phyloP scores from a whole-genome alignment of 2,797 vertebrate genomes.

The Bucorvus abyssinicus region DNA sequence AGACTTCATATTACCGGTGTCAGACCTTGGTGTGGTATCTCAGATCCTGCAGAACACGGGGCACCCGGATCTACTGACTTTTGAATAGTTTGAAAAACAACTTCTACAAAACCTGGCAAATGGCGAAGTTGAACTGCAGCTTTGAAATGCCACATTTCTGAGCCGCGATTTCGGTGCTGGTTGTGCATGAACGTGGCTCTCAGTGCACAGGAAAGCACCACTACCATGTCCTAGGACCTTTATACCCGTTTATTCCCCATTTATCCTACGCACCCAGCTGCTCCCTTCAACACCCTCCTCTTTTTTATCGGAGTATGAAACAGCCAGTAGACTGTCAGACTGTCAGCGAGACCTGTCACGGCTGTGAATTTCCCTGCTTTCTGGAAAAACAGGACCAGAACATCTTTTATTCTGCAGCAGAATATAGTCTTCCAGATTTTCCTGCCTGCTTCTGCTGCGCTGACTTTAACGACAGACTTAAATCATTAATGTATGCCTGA shows the following conservation, averaged over 20 bases:
- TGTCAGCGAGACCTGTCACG: background rate
- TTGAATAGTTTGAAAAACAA: background rate
- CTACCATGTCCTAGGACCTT: background rate
- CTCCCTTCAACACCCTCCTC: background rate
- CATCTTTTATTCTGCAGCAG: background rate
- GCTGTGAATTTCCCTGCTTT: background rate
- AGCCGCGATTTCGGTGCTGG: background rate
- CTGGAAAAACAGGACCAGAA: background rate
- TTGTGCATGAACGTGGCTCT: background rate
- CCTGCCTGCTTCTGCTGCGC: background rate
- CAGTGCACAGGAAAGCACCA: background rate
- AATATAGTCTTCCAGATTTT: background rate
- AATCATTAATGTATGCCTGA: background rate
- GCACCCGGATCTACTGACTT: background rate
- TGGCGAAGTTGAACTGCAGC: background rate
- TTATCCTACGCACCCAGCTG: background rate
- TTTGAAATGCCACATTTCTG: background rate
- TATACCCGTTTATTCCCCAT: background rate
- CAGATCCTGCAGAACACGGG: background rate
- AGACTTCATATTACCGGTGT: background rate
- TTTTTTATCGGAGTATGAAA: background rate
- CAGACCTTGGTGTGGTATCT: background rate
- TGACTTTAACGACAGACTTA: background rate
- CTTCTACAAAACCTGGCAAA: constrained; percentile 3
- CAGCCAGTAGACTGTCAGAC: background rate